These are phyloP conservation scores for Vanacampus margaritifer DNA, from an alignment of 2,113 vertebrate genomes.

Conservation along the genomic window DNA sequence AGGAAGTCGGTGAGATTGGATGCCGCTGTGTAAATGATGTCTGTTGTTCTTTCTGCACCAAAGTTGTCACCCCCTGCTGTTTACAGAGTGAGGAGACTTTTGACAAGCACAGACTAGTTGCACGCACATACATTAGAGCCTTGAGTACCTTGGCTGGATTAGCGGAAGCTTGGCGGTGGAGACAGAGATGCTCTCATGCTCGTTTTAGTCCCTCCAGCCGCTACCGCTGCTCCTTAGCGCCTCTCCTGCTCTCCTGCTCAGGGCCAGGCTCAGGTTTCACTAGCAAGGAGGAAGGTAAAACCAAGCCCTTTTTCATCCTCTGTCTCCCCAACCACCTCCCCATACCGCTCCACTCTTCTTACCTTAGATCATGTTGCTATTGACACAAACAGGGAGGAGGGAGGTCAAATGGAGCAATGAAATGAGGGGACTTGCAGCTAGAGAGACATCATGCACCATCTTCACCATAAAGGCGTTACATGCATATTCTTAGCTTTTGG, in stretches of 20 bases:
- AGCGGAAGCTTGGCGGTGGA: conserved; percentile 60
- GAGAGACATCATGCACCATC: conserved; percentile 44
- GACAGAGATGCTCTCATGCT: conserved; percentile 58
- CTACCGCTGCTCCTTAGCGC: conserved; percentile 48
- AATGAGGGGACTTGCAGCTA: conserved; percentile 42
- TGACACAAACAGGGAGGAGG: conserved; percentile 51
- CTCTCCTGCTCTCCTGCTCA: conserved; percentile 68
- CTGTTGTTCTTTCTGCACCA: conserved; percentile 57
- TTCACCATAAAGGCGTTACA: conserved; percentile 35
- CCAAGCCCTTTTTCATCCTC: conserved; percentile 58
- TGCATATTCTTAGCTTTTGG: not conserved
- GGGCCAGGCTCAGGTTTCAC: conserved; percentile 76
- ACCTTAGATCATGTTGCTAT: conserved; percentile 71
- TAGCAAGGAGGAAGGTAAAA: conserved; percentile 68
- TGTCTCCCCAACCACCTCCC: conserved; percentile 53
- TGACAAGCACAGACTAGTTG: conserved; percentile 55
- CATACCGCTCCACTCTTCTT: conserved; percentile 45
- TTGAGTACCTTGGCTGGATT: conserved; percentile 69
- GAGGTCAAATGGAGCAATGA: conserved; percentile 41
- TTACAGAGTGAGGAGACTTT: conserved; percentile 54
- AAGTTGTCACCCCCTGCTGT: conserved; percentile 49
- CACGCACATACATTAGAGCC: conserved; percentile 43
- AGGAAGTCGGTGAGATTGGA: conserved; percentile 52
- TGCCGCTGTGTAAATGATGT: conserved; percentile 57
- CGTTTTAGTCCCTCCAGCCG: conserved; percentile 36